These are phyloP conservation scores for Strongylocentrotus purpuratus DNA, from an alignment of 35 echinoderm and acorn worm genomes.

Conservation along the genomic window DNA sequence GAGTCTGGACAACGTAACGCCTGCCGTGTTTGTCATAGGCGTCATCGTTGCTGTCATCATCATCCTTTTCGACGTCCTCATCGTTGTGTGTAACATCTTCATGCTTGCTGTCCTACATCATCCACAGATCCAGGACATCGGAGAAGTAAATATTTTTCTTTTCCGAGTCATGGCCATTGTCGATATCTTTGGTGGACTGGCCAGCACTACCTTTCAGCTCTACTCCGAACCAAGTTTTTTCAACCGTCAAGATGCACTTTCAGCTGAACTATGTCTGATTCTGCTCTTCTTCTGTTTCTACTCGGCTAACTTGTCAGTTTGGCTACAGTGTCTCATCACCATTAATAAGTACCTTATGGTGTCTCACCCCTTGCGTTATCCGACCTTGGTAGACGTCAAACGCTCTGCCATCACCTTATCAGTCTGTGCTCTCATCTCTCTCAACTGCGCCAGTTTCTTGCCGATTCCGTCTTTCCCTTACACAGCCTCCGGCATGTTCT, in stretches of 20 bases:
- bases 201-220: neutral
- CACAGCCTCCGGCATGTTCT: neutral
- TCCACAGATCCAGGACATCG: constrained; percentile 7
- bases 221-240: constrained; percentile 43
- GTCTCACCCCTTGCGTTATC: neutral
- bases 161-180: neutral
- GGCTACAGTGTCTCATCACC: constrained; percentile 7
- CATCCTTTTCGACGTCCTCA: constrained; percentile 19
- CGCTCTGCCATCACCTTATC: neutral
- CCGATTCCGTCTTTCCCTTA: constrained; percentile 37
- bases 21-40: neutral
- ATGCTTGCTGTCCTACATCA: neutral
- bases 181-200: constrained; percentile 6
- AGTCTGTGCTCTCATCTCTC: neutral
- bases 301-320: constrained; percentile 5
- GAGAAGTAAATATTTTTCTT: constrained; percentile 9
- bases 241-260: neutral
- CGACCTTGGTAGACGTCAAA: neutral
- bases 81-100: constrained; percentile 6
- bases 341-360: neutral
- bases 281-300: constrained; percentile 43
- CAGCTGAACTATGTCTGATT: neutral
- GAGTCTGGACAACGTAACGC: neutral
- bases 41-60: neutral
- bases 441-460: constrained; percentile 27